Evolutionary conservation across 1,140 invertebrate species (phyloP).

Genomic region (Zaprionus nigranus): DNA sequence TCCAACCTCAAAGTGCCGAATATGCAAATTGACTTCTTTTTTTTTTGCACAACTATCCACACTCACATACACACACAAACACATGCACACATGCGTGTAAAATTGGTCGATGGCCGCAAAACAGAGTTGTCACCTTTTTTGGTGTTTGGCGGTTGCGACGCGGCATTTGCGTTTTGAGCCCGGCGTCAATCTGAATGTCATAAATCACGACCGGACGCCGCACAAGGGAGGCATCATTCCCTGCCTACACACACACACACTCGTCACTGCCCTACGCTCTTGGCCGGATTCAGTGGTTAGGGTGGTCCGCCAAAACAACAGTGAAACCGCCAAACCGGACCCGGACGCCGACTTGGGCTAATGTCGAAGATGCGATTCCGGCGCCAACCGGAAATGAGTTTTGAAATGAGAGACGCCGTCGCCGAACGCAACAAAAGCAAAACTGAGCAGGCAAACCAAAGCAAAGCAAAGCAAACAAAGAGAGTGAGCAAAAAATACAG

Average conservation of each 20-base stretch:
- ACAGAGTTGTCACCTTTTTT: constrained; percentile 53
- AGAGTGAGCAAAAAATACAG: neutral
- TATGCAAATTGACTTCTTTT: constrained; percentile 41
- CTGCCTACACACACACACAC: neutral
- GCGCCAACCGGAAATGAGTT: constrained; percentile 56
- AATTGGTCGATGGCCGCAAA: constrained; percentile 21
- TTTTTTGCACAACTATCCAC: constrained; percentile 13
- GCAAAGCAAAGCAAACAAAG: constrained; percentile 15
- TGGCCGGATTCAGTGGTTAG: neutral
- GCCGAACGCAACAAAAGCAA: constrained; percentile 10
- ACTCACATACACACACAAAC: neutral
- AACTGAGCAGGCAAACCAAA: constrained; percentile 2
- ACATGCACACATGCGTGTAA: constrained; percentile 2
- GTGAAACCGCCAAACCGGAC: constrained; percentile 5
- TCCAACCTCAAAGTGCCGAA: constrained; percentile 25
- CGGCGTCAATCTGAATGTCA: constrained; percentile 49
- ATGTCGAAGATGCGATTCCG: constrained; percentile 63
- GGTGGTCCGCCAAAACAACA: neutral
- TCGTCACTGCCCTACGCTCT: too few species aligned
- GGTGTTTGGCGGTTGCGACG: constrained; percentile 26
- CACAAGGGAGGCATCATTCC: neutral
- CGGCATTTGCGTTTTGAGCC: constrained; percentile 28
- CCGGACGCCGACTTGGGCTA: constrained; percentile 41
- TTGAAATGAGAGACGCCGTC: constrained; percentile 43
- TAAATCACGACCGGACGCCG: constrained; percentile 40